Conservation (phyloP, 2,888 invertebrate genomes). For the Idaea straminata region DNA sequence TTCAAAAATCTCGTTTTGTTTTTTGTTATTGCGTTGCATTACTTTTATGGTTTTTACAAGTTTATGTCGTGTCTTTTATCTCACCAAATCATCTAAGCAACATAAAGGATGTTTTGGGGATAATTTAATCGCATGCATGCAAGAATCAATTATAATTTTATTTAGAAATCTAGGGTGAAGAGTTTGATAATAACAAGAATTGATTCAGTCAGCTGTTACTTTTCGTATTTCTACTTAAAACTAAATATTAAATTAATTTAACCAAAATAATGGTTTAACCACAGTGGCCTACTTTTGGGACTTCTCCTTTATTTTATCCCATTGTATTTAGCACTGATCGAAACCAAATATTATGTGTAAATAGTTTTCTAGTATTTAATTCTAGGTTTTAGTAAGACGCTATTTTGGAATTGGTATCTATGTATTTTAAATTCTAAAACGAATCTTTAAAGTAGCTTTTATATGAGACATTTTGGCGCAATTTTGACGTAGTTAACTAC, state of each 20-base stretch:
- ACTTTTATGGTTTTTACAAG: too few species aligned
- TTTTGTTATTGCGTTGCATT: too few species aligned
- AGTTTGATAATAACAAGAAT: too few species aligned
- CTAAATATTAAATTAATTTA: not conserved
- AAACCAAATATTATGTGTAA: slow-evolving; percentile 1
- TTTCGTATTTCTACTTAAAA: too few species aligned
- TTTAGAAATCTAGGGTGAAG: too few species aligned
- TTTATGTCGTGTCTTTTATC: too few species aligned
- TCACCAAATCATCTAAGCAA: too few species aligned
- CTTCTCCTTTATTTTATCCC: not conserved
- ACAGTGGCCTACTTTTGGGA: not conserved
- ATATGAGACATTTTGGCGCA: not conserved
- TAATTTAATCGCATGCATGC: too few species aligned
- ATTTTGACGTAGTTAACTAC: not conserved
- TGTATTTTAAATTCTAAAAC: not conserved
- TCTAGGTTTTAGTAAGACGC: not conserved
- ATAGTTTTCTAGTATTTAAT: not conserved
- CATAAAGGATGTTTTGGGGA: too few species aligned
- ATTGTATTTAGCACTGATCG: not conserved
- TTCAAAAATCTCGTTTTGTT: too few species aligned
- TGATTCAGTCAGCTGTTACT: too few species aligned
- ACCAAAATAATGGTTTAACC: not conserved
- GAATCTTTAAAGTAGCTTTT: not conserved
- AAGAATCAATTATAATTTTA: too few species aligned
- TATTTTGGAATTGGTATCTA: not conserved